phyloP scores from a whole-genome alignment of 2,888 invertebrate species.

The Oxycera nigricornis region DNA sequence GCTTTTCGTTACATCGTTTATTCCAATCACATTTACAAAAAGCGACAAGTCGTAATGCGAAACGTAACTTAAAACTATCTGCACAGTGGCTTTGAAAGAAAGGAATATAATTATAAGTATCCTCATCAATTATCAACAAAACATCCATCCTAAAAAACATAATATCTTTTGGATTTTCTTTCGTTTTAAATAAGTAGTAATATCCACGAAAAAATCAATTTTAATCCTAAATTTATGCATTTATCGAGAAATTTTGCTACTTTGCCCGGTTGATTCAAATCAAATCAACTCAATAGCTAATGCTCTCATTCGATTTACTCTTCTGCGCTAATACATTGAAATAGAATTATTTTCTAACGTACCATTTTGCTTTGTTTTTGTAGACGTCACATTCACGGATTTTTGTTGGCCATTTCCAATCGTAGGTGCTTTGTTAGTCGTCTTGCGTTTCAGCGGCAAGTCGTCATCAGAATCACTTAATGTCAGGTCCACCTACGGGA shows the following conservation, averaged over 20 bases:
- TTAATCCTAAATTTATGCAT: neutral
- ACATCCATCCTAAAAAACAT: too few species aligned
- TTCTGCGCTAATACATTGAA: conserved; percentile 20
- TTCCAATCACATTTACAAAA: too few species aligned
- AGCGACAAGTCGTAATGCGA: too few species aligned
- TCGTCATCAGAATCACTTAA: conserved; percentile 76
- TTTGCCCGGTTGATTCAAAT: too few species aligned
- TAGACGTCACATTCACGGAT: conserved; percentile 49
- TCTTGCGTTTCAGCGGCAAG: conserved; percentile 70
- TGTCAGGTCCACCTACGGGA: conserved; percentile 74
- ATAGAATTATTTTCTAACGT: conserved; percentile 54
- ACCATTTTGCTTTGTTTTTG: conserved; percentile 55
- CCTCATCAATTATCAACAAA: too few species aligned
- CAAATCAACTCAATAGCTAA: neutral
- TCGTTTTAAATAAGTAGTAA: conserved; percentile 17
- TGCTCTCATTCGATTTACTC: neutral
- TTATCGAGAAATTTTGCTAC: neutral
- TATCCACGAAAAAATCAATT: neutral
- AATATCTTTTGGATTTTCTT: conserved; percentile 13
- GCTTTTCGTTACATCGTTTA: too few species aligned
- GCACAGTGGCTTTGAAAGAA: too few species aligned
- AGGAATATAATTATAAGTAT: too few species aligned
- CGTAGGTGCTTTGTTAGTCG: conserved; percentile 60
- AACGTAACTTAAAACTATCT: too few species aligned
- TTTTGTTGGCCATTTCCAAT: conserved; percentile 51